Evolutionary conservation across 2,113 vertebrate species (phyloP), one percentile per base, ranked within the genome.

Genomic region (Tauraco erythrolophus): DNA sequence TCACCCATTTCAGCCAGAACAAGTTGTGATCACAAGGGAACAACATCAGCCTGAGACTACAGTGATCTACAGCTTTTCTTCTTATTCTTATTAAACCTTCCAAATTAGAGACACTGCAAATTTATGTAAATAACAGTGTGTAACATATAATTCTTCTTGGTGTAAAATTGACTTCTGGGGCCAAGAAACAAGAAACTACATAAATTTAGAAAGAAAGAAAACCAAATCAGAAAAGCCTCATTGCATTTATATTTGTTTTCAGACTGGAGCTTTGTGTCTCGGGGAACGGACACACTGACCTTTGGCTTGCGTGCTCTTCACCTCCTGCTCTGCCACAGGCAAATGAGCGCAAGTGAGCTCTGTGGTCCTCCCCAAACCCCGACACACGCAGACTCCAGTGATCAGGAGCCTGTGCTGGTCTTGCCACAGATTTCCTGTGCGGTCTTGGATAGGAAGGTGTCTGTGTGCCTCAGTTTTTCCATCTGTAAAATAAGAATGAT

Each of bases 371-470:
- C 78, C 66, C 70, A 87, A 45, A 88, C 43, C 61, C 81, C 2
- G 7, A 60, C 65, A 68, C 54, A 86, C 1, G 41, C 68, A 95
- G 92, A 80, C 71, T 90, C 60, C 51, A 60, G 84, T 71, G 83
- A 95, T 91, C 77, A 79, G 80, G 28, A 96, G 83, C 64, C 77
- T 87, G 0, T 77, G 65, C 75, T 91, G 91, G 84, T 94, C 91
- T 91, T 97, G 95, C 97, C 95, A 94, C 94, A 97, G 80, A 93
- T 94, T 96, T 92, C 95, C 72, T 91, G 84, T 95, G 89, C 56
- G 77, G 86, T 84, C 95, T 96, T 96, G 90, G 83, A 88, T 77
- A 88, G 91, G 70, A 94, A 82, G 75, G 93, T 90, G 86, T 97
- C 92, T 92, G 88, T 56, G 51, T 82, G 88, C 80, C 93, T 98